These are phyloP conservation scores for Coelopa pilipes DNA, from an alignment of 2,888 invertebrate species.

Conservation along the genomic window DNA sequence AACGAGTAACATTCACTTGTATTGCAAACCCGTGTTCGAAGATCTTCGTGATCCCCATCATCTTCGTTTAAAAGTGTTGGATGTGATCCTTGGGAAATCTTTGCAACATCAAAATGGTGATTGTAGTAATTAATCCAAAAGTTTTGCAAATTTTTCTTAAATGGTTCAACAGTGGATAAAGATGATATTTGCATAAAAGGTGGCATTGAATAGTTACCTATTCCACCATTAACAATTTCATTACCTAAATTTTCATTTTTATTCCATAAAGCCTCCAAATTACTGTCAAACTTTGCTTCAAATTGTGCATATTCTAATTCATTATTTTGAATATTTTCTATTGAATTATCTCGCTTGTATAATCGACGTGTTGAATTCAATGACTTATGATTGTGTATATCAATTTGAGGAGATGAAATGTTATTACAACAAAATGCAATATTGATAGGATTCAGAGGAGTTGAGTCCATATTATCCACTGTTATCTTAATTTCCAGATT, in stretches of 20 bases:
- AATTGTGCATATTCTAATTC: slow-evolving; percentile 55
- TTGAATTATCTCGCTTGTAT: slow-evolving; percentile 43
- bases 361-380: slow-evolving; percentile 40
- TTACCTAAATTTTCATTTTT: slow-evolving; percentile 62
- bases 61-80: background rate
- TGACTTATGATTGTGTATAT: slow-evolving; percentile 47
- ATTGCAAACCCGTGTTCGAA: slow-evolving; percentile 36
- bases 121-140: slow-evolving; percentile 60
- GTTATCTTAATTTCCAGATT: slow-evolving; percentile 14
- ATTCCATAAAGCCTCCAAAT: slow-evolving; percentile 76
- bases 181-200: slow-evolving; percentile 39
- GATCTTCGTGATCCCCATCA: slow-evolving; percentile 40
- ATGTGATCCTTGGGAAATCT: slow-evolving; percentile 37
- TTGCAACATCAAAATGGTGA: slow-evolving; percentile 51
- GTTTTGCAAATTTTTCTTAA: slow-evolving; percentile 53
- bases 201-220: slow-evolving; percentile 31
- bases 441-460: slow-evolving; percentile 6
- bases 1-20: slow-evolving; percentile 55
- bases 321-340: slow-evolving; percentile 46
- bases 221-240: slow-evolving; percentile 23
- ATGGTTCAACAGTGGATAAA: slow-evolving; percentile 43
- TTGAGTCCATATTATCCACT: slow-evolving; percentile 13
- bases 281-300: slow-evolving; percentile 74
- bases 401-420: slow-evolving; percentile 49
- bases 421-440: slow-evolving; percentile 39